Evolutionary conservation across 1,140 invertebrate species (phyloP).

Genomic region (Drosophila fuyamai): DNA sequence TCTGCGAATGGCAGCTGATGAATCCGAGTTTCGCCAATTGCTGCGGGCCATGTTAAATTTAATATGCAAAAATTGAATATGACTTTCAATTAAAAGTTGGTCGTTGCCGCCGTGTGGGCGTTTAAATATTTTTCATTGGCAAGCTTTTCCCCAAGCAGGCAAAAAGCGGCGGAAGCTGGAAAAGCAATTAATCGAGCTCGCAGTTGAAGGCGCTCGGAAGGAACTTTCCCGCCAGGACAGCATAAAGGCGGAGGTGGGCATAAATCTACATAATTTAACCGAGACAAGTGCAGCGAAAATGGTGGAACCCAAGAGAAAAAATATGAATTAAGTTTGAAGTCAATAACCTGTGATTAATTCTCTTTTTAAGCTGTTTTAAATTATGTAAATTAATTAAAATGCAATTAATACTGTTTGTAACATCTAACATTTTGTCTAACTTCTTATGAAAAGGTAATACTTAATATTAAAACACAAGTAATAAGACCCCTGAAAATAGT

Average conservation of each 20-base stretch:
- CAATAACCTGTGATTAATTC: neutral
- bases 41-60: slow-evolving; percentile 53
- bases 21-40: slow-evolving; percentile 20
- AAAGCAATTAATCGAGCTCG: slow-evolving; percentile 70
- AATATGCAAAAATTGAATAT: slow-evolving; percentile 80
- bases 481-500: no score
- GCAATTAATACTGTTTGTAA: no score
- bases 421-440: no score
- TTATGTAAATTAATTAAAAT: no score
- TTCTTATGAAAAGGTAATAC: no score
- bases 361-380: neutral
- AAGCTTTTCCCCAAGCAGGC: slow-evolving; percentile 34
- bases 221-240: slow-evolving; percentile 26
- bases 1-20: slow-evolving; percentile 26
- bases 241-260: slow-evolving; percentile 60
- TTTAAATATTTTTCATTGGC: slow-evolving; percentile 37
- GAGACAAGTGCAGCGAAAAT: slow-evolving; percentile 44
- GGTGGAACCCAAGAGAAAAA: slow-evolving; percentile 7
- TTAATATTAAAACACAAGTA: no score
- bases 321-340: neutral
- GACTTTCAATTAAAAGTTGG: slow-evolving; percentile 78
- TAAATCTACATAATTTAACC: slow-evolving; percentile 73
- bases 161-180: slow-evolving; percentile 34
- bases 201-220: slow-evolving; percentile 17
- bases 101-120: slow-evolving; percentile 39